phyloP scores from a whole-genome alignment of 2,113 vertebrate genomes.

The Donacobius atricapilla region DNA sequence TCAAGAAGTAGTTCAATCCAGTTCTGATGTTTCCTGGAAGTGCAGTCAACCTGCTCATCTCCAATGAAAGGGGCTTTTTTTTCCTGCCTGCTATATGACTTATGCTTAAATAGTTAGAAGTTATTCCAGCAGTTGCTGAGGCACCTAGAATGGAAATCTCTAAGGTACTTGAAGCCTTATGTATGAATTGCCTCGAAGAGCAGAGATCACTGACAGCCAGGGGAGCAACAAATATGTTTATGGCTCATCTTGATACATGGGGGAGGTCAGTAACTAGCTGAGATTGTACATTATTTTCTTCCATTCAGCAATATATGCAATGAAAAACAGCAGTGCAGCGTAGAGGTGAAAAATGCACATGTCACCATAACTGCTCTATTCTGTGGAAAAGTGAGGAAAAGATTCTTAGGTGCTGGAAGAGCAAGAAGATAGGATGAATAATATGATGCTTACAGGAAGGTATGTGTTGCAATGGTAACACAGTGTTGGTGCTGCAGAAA shows the following conservation, averaged over 20 bases:
- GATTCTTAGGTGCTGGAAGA: not conserved
- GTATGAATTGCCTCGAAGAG: slow-evolving; percentile 7
- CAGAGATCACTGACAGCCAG: not conserved
- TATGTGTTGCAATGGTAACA: not conserved
- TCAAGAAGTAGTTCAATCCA: not conserved
- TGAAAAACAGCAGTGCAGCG: not conserved
- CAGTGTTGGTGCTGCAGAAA: not conserved
- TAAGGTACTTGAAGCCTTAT: not conserved
- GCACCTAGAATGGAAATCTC: not conserved
- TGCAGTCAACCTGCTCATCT: not conserved
- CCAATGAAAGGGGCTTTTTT: rapidly evolving
- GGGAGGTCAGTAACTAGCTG: slow-evolving; percentile 20
- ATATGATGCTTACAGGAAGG: not conserved
- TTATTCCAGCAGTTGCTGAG: not conserved
- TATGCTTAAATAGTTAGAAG: not conserved
- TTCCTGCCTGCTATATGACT: not conserved
- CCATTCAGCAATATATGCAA: slow-evolving; percentile 29
- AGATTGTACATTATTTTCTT: slow-evolving; percentile 34
- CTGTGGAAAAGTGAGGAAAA: not conserved
- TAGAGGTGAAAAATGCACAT: slow-evolving; percentile 32
- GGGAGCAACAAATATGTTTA: slow-evolving; percentile 20
- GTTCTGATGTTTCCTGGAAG: not conserved
- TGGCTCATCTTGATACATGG: slow-evolving; percentile 38
- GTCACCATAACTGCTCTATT: not conserved
- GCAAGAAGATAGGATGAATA: not conserved